A percentile compares a stretch with the other conserved stretches of the same genome.
These are phyloP conservation scores for Volucella inanis DNA, from an alignment of 2,888 invertebrate genomes.

Conservation along the genomic window DNA sequence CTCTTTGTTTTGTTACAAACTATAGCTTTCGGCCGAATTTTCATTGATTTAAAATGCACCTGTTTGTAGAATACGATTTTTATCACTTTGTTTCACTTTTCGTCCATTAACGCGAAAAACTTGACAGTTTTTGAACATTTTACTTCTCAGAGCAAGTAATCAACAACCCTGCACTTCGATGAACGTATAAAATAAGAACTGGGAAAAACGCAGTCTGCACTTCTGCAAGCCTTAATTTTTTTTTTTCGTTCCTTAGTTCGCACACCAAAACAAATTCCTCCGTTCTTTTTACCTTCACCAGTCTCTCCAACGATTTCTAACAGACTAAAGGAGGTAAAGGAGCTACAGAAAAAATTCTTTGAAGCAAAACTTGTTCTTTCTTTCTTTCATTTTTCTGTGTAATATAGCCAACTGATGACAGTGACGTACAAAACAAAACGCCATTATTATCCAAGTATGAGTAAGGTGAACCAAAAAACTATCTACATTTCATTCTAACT, in stretches of 20 bases:
- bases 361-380: constrained; percentile 51
- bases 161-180: not conserved
- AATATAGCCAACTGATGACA: constrained; percentile 46
- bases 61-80: constrained; percentile 54
- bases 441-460: constrained; percentile 33
- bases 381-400: not conserved
- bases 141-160: constrained; percentile 6
- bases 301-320: constrained; percentile 77
- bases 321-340: constrained; percentile 76
- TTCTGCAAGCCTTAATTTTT: constrained; percentile 4
- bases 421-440: constrained; percentile 63
- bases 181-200: not conserved
- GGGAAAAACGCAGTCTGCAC: constrained; percentile 22
- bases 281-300: constrained; percentile 68
- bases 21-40: constrained; percentile 16
- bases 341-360: constrained; percentile 47
- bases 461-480: not conserved
- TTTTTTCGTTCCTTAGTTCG: constrained; percentile 13
- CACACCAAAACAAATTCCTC: constrained; percentile 1
- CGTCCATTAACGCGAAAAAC: constrained; percentile 67
- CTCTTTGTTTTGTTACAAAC: constrained; percentile 54
- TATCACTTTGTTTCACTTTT: constrained; percentile 62
- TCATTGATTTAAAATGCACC: constrained; percentile 58
- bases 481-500: constrained; percentile 22
- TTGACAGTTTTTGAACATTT: constrained; percentile 54